Evolutionary conservation across 2,113 vertebrate species (phyloP).

Genomic region (Gymnobelideus leadbeateri): DNA sequence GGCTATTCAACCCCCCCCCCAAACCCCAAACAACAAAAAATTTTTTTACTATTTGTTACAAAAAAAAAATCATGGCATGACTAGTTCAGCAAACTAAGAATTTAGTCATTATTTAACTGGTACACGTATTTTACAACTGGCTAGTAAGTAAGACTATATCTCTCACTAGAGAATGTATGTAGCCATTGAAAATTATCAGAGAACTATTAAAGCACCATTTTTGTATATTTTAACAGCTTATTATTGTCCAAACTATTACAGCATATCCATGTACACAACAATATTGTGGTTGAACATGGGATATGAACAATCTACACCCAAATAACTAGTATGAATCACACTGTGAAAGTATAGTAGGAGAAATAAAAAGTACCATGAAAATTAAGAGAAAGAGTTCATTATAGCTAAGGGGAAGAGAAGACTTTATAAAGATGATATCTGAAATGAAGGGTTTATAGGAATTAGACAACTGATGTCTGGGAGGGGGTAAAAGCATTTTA

Average conservation of each 20-base stretch:
- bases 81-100: conserved; percentile 8
- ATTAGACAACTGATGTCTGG: not conserved
- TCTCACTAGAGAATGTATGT: not conserved
- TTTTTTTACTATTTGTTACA: not conserved
- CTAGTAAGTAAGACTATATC: not conserved
- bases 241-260: not conserved
- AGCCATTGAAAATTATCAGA: conserved; percentile 16
- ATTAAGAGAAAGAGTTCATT: not conserved
- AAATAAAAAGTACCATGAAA: not conserved
- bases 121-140: conserved; percentile 1
- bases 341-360: not conserved
- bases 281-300: not conserved
- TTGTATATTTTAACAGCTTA: conserved; percentile 26
- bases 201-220: not conserved
- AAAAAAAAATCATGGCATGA: not conserved
- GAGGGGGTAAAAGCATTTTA: not conserved
- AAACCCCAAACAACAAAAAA: not conserved
- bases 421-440: not conserved
- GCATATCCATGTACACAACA: not conserved
- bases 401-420: not conserved
- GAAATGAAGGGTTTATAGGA: not conserved
- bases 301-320: not conserved
- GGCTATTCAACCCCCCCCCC: not conserved
- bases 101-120: conserved; percentile 16
- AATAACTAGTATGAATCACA: not conserved